These are phyloP conservation scores for Rhamnusium bicolor DNA, from an alignment of 2,888 invertebrate genomes.

Conservation along the genomic window DNA sequence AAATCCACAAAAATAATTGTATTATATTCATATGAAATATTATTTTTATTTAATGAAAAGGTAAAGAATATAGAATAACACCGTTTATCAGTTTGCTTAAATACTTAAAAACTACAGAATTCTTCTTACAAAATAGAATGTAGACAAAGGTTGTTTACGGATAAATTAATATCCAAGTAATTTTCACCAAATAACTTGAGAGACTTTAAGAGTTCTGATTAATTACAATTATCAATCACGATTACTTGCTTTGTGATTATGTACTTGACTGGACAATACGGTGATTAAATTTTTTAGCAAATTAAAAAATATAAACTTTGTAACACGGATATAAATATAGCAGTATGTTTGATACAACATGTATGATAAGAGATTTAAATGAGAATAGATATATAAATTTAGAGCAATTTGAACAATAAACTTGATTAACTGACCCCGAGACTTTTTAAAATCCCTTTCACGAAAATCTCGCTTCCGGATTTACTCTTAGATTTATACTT, in stretches of 20 bases:
- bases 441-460: conserved; percentile 29
- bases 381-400: conserved; percentile 18
- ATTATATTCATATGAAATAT: too few relatives aligned
- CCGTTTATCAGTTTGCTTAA: too few relatives aligned
- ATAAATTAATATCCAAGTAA: too few relatives aligned
- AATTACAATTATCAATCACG: neutral
- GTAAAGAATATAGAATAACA: too few relatives aligned
- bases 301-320: neutral
- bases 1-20: too few relatives aligned
- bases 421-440: conserved; percentile 27
- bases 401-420: conserved; percentile 27
- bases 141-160: too few relatives aligned
- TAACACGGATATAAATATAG: neutral
- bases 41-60: too few relatives aligned
- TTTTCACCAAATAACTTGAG: too few relatives aligned
- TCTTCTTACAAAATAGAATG: too few relatives aligned
- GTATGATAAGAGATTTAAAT: conserved; percentile 15
- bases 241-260: too few relatives aligned
- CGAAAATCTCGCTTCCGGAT: conserved; percentile 32
- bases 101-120: too few relatives aligned
- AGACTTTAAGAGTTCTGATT: too few relatives aligned
- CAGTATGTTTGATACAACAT: neutral
- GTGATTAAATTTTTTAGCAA: neutral
- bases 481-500: neutral
- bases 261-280: neutral